phyloP scores from a whole-genome alignment of 2,888 invertebrate species.

The Mythimna loreyi region DNA sequence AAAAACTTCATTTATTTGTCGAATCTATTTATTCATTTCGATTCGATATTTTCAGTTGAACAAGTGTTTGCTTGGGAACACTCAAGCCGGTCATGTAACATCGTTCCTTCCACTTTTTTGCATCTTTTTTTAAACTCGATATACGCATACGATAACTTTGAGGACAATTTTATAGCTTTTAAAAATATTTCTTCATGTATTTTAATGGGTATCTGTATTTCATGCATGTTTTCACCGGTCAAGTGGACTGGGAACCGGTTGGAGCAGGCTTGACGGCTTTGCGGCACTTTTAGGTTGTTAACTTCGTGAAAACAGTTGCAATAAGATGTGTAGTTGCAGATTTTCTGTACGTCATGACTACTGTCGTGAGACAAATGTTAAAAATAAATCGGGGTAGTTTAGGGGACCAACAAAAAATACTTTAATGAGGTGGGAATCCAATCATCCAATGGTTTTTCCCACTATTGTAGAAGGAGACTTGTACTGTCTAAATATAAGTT shows the following conservation, averaged over 20 bases:
- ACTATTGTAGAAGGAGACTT: too few relatives aligned
- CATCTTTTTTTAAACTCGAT: constrained; percentile 30
- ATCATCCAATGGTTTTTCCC: too few relatives aligned
- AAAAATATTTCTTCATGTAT: constrained; percentile 35
- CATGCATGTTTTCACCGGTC: constrained; percentile 59
- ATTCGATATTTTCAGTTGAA: constrained; percentile 15
- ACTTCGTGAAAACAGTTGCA: constrained; percentile 14
- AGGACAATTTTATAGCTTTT: constrained; percentile 37
- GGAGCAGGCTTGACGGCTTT: constrained; percentile 3
- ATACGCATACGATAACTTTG: constrained; percentile 6
- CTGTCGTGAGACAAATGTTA: too few relatives aligned
- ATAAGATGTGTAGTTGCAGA: neutral
- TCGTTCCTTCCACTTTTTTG: constrained; percentile 25
- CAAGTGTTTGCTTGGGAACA: constrained; percentile 1
- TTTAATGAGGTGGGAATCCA: too few relatives aligned
- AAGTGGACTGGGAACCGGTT: constrained; percentile 56
- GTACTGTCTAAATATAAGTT: too few relatives aligned
- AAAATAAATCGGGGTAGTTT: too few relatives aligned
- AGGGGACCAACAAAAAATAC: too few relatives aligned
- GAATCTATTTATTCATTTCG: too few relatives aligned
- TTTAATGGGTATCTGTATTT: constrained; percentile 46
- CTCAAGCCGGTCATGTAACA: constrained; percentile 34
- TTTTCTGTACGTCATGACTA: constrained; percentile 5
- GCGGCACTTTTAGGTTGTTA: constrained; percentile 6
- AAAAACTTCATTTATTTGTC: too few relatives aligned